Evolutionary conservation across 1,140 invertebrate genomes (phyloP).

Genomic region (Heliconius congener): DNA sequence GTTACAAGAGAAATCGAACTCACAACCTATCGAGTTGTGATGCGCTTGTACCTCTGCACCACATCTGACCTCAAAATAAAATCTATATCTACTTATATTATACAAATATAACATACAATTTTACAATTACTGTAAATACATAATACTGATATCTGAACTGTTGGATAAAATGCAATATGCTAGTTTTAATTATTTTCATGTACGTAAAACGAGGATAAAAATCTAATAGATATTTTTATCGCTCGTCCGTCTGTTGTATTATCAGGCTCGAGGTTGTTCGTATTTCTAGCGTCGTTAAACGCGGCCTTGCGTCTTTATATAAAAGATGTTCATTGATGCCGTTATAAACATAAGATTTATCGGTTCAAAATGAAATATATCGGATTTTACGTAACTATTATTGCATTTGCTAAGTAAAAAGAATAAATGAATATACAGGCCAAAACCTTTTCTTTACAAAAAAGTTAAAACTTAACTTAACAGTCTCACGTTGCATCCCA

Average conservation of each 20-base stretch:
- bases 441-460: no score
- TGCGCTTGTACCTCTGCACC: no score
- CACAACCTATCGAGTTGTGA: no score
- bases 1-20: no score
- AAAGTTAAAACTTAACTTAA: no score
- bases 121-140: no score
- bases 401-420: neutral
- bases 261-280: constrained; percentile 27
- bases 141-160: neutral
- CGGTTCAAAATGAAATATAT: neutral
- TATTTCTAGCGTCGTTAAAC: constrained; percentile 39
- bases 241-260: neutral
- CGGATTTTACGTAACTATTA: neutral
- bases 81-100: no score
- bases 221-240: constrained; percentile 26
- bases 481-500: no score
- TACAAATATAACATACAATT: no score
- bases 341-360: constrained; percentile 35
- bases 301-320: constrained; percentile 34
- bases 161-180: neutral
- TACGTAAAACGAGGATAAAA: constrained; percentile 18
- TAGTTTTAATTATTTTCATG: constrained; percentile 4
- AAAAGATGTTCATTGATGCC: constrained; percentile 35
- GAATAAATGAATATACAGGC: no score
- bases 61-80: no score